phyloP scores from a whole-genome alignment of 2,113 vertebrate genomes.

The Chloebia gouldiae region DNA sequence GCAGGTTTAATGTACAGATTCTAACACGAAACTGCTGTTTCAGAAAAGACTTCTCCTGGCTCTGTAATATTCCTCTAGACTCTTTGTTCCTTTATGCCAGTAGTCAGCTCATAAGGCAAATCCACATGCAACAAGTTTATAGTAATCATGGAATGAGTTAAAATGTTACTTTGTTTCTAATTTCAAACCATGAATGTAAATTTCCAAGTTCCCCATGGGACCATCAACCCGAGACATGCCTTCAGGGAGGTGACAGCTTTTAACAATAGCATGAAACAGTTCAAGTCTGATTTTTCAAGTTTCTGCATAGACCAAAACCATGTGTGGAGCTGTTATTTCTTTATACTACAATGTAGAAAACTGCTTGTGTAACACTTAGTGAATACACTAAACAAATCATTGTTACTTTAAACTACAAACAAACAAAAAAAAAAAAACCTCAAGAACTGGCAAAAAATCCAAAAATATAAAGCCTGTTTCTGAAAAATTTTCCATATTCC shows the following conservation, averaged over 20 bases:
- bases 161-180: background rate
- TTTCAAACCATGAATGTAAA: background rate
- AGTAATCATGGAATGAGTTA: background rate
- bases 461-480: background rate
- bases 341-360: background rate
- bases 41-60: background rate
- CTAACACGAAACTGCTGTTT: background rate
- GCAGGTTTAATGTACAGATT: background rate
- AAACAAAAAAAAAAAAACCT: no score
- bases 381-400: background rate
- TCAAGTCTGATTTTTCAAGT: background rate
- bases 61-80: background rate
- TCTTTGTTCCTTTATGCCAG: background rate
- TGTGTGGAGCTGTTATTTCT: background rate
- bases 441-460: background rate
- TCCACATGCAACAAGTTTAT: background rate
- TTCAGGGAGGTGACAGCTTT: background rate
- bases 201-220: background rate
- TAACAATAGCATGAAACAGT: background rate
- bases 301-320: background rate
- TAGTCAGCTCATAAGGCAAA: background rate
- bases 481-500: background rate
- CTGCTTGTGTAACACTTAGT: background rate
- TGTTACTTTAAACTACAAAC: background rate
- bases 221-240: background rate